Evolutionary conservation across 1,140 invertebrate genomes (phyloP).

Genomic region (Ridgeia piscesae): DNA sequence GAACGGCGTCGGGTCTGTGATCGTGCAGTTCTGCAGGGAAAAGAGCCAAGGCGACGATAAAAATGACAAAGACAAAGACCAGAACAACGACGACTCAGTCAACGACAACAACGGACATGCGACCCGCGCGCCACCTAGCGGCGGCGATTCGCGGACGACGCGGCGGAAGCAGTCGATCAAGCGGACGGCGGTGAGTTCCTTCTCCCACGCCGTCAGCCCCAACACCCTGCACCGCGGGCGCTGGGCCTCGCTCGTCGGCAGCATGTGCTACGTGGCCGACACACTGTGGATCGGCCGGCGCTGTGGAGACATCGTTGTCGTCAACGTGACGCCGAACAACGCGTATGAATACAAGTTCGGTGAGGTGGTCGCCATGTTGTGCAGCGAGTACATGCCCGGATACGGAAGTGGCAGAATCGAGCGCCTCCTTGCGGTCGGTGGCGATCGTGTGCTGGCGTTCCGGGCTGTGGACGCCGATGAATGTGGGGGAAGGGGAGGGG

Average conservation of each 20-base stretch:
- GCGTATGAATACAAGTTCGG: constrained; percentile 6
- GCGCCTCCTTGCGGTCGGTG: neutral
- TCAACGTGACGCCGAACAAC: constrained; percentile 16
- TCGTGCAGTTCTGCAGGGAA: neutral
- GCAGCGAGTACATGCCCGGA: constrained; percentile 11
- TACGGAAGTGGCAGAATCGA: constrained; percentile 11
- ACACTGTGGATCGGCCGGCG: constrained; percentile 9
- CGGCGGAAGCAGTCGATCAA: neutral
- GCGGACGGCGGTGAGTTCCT: neutral
- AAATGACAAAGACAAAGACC: neutral
- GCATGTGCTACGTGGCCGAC: neutral
- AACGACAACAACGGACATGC: too few relatives aligned
- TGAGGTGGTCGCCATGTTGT: neutral
- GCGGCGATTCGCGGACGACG: neutral
- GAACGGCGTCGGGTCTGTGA: neutral
- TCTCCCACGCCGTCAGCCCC: neutral
- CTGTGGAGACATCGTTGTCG: constrained; percentile 6
- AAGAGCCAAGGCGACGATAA: neutral
- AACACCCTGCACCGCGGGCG: neutral
- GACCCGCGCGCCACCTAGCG: neutral
- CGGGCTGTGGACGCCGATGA: neutral
- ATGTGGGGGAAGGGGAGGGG: too few relatives aligned
- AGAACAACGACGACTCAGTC: neutral
- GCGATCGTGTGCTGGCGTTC: neutral
- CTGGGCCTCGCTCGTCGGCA: neutral